Conservation (phyloP, 2,113 vertebrate genomes). For the Dissostichus mawsoni region DNA sequence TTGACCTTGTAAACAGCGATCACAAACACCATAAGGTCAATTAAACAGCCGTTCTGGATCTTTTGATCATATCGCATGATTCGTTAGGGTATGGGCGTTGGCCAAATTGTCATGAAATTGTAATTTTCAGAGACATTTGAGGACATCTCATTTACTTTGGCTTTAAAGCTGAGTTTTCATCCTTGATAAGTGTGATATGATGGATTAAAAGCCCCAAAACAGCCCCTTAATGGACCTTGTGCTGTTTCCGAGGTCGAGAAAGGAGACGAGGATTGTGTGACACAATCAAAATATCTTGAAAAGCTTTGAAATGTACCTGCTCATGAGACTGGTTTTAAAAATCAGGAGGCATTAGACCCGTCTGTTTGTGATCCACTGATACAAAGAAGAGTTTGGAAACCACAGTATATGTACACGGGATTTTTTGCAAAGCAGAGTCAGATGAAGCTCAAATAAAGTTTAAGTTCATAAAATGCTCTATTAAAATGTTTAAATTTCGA, state of each 20-base stretch:
- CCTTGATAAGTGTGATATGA: background rate
- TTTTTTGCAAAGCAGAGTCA: too few relatives aligned
- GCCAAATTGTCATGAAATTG: background rate
- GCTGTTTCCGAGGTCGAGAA: background rate
- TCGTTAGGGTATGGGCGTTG: background rate
- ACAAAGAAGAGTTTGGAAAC: background rate
- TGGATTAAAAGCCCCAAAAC: background rate
- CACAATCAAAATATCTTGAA: background rate
- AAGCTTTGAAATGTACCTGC: background rate
- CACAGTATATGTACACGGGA: too few relatives aligned
- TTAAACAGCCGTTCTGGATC: too few relatives aligned
- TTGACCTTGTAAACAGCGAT: background rate
- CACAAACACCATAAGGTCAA: background rate
- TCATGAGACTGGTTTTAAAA: background rate
- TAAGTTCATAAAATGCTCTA: too few relatives aligned
- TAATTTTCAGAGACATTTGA: background rate
- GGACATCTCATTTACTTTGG: background rate
- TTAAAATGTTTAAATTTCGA: background rate
- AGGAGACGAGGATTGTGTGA: background rate
- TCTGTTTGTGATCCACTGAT: background rate
- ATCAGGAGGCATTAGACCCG: background rate
- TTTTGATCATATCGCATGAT: background rate
- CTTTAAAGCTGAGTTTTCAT: background rate
- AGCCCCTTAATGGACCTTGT: background rate
- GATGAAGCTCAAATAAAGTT: too few relatives aligned